Conservation (phyloP, 2,797 vertebrate genomes). For the Alauda arvensis region DNA sequence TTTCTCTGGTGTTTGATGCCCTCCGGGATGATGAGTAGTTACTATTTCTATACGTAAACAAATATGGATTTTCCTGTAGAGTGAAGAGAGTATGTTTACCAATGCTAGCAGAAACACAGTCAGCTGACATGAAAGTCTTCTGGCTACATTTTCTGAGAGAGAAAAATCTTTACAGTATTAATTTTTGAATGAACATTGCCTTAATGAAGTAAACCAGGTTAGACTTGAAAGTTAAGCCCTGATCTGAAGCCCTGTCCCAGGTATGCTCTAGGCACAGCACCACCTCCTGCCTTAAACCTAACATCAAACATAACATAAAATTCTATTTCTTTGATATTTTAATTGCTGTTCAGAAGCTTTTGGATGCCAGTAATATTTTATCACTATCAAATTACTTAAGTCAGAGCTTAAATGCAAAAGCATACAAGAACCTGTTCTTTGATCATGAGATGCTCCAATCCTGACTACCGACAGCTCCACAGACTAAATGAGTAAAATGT, state of each 20-base stretch:
- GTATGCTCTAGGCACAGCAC: background rate
- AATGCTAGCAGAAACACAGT: background rate
- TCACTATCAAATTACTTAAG: background rate
- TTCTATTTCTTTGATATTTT: constrained; percentile 8
- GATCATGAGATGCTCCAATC: background rate
- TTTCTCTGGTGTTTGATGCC: background rate
- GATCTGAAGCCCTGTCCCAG: background rate
- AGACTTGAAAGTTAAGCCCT: background rate
- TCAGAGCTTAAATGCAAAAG: background rate
- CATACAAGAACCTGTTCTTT: background rate
- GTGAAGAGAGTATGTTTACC: background rate
- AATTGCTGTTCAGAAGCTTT: constrained; percentile 1
- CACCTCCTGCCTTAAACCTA: background rate
- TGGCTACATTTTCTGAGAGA: background rate
- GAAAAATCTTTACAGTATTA: background rate
- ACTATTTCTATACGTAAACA: constrained; percentile 76
- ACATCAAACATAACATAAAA: constrained; percentile 5
- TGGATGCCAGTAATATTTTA: background rate
- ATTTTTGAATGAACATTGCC: background rate
- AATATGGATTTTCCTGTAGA: constrained; percentile 67
- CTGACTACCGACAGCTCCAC: background rate
- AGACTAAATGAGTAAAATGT: background rate
- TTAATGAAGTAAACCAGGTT: background rate
- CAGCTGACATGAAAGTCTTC: background rate
- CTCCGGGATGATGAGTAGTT: constrained; percentile 33